Base-by-base conservation (phyloP, 2,888 invertebrate species). In the Petrolisthes cinctipes region DNA sequence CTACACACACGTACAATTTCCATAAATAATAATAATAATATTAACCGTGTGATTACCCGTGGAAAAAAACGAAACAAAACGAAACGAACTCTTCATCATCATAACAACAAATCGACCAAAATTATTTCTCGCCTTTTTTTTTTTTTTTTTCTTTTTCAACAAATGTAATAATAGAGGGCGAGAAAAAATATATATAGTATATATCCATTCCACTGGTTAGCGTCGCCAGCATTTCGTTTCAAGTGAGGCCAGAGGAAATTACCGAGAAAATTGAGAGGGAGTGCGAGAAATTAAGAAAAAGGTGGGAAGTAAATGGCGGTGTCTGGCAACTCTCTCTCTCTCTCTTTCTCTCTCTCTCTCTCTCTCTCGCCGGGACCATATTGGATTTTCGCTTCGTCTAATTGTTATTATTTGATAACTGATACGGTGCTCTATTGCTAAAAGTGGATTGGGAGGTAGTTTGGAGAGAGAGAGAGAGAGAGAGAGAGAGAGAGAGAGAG, bases 361-460 rank as follows among this genome's bases (percentile, higher is more conserved):
- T 37, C 37, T 37, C 37, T 37, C 37, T 37, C n/a, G 71, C n/a
- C 71, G 6, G 71, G n/a, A n/a, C 71, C 14, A 71, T 71, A 71
- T 71, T 71, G 71, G 71, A 71, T 71, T 71, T 71, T 20, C 71
- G 71, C 20, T 71, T 71, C 71, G 71, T 71, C 71, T 71, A 71
- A 71, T 71, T 71, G 71, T 71, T 71, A 71, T 71, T 71, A 71
- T 71, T 37, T 37, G 37, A 37, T 37, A 37, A 37, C 37, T 37
- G 23, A 14, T 73, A 17, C 7, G n/a, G 73, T n/a, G 73, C 17
- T 73, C 6, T 7, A 20, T 14, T 6, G 7, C 20, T 7, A 20
- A 7, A 73, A 6, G 73, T 17, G 73, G 73, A 73, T 14, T 17
- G 23, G 14, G 9, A 23, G 37, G 37, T 37, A 37, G 37, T 37